Base-by-base conservation (phyloP, 2,888 invertebrate genomes). In the Drosophila atroscutellata region DNA sequence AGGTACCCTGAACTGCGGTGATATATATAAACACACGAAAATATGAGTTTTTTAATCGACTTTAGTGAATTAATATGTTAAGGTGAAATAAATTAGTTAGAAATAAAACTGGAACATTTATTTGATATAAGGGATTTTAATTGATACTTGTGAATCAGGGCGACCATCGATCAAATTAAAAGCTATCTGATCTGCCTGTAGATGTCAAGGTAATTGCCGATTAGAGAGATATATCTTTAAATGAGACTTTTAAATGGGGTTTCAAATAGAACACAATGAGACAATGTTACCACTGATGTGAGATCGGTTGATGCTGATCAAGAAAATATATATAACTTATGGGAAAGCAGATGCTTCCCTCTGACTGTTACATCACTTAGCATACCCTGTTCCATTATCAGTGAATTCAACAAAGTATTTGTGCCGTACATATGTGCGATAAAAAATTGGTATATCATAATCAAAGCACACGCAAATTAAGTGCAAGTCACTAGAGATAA, bases 401-500 rank as follows among this genome's bases (percentile, higher is more conserved):
- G 45, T 15, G 24, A 45, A n/a, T 26, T 54, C 36, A 49, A 11
- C 18, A 59, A 58, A 34, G 26, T 36, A 59, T 58, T 34, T 39
- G 51, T 57, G 54, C 24, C 65, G 69, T 60, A 82, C 11, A 42
- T 20, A 20, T 20, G 24, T 13, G 13, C 52, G 45, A 45, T 65
- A 42, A 55, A 57, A 72, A 78, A 52, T 54, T 67, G 80, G 37
- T 58, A 70, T 63, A 77, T 81, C 71, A 84, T 81, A 89, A 81
- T 81, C 64, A 66, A 69, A 51, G 66, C 51, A 62, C 58, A 50
- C 66, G 51, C 59, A 85, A 64, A 86, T 66, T 83, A 83, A 83
- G 54, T 76, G 86, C 89, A 90, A 90, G 86, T 84, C 90, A 88
- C 52, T 28, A 24, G 52, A 60, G 60, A 57, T 20, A 61, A 62